Percentiles rank a stretch among this genome's conserved stretches.
Evolutionary conservation across 1,140 invertebrate species (phyloP).

Genomic region (Drosophila ficusphila): DNA sequence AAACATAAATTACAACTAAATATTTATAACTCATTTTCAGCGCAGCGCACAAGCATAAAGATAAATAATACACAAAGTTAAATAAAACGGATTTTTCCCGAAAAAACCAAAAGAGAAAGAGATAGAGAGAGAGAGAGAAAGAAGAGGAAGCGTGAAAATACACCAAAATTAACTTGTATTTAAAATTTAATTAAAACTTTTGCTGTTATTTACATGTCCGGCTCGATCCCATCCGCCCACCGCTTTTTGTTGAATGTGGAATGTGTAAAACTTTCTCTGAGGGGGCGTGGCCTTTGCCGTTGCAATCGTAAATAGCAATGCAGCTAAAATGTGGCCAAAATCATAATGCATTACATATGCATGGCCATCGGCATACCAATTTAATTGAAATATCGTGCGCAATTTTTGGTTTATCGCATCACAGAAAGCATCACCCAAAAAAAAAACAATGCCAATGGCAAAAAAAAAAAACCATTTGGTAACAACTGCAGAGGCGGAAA

Average conservation of each 20-base stretch:
- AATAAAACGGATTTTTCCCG: conserved; percentile 40
- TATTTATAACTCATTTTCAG: conserved; percentile 81
- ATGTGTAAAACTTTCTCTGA: conserved; percentile 52
- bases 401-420: conserved; percentile 72
- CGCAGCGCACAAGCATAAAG: conserved; percentile 10
- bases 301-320: neutral
- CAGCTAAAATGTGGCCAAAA: conserved; percentile 54
- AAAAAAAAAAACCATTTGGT: conserved; percentile 2
- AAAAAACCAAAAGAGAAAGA: conserved; percentile 2
- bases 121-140: conserved; percentile 13
- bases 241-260: conserved; percentile 3
- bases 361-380: conserved; percentile 35
- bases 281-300: neutral
- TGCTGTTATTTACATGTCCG: conserved; percentile 74
- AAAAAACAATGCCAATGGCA: too few species aligned
- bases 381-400: conserved; percentile 75
- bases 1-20: conserved; percentile 81
- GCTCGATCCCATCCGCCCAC: neutral
- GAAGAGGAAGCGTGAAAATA: conserved; percentile 56
- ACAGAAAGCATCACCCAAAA: too few species aligned
- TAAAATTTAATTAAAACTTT: conserved; percentile 83
- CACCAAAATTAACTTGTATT: conserved; percentile 82
- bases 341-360: conserved; percentile 64
- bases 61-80: conserved; percentile 45
- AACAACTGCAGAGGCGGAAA: neutral